Base-by-base conservation (phyloP, 2,888 invertebrate species). In the Dromius quadrimaculatus region DNA sequence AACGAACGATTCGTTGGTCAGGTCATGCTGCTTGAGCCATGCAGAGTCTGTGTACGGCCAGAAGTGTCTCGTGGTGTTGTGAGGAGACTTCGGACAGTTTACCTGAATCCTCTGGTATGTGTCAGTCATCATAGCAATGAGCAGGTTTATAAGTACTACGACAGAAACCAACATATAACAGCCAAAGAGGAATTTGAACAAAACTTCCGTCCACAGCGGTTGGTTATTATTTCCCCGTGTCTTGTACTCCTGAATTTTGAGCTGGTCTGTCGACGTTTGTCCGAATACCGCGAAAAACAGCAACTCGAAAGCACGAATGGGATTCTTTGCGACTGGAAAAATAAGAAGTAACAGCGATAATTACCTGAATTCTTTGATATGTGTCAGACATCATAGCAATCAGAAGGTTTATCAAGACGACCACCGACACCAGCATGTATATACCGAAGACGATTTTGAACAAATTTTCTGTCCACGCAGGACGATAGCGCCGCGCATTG, bases 311-410 rank as follows among this genome's bases (percentile, higher is more conserved):
- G 97, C 95, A 83, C 92, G 90, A 81, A 94, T 85, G 79, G 95
- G 95, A 84, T 92, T 92, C 90, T 95, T 92, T 83, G 90, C 90
- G 84, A 95, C 95, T 95, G 92, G 83, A 89, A 88, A 86, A 86
- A 87, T 84, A 85, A 82, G 82, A 77, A 77, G 74, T 78, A 74
- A 73, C 72, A 71, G 71, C 74, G 81, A 84, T 83, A 87, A 85
- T 89, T 90, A 98, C 98, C 90, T 99, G 95, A 81, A 98, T 98
- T 81, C 97, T 90, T 85, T 98, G 98, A 85, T 99, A 98, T 79
- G 98, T 98, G 89, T 98, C 98, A 85, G 97, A 97, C 97, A 98
- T 98, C 98, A 98, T 98, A 87, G 98, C 98, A 90, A 98, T 98
- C 83, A 98, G 92, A 83, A 98, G 91, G 86, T 98, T 98, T 86